Evolutionary conservation across 2,797 vertebrate species (phyloP).

Genomic region (Enteromius thamalakanensis): DNA sequence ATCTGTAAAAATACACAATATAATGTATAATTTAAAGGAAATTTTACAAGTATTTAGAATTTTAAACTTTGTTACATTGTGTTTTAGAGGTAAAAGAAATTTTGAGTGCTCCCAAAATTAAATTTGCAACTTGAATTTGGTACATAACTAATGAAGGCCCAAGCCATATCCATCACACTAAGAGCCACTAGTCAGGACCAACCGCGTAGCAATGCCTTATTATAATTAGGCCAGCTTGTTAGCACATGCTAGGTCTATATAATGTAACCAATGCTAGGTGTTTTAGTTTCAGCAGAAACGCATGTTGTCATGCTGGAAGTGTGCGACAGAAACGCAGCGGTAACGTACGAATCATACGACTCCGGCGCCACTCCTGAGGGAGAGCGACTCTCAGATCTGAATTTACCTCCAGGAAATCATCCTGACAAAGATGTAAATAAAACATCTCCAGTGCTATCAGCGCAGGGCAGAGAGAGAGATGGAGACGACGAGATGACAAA

Average conservation of each 20-base stretch:
- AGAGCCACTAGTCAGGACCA: not conserved
- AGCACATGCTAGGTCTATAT: not conserved
- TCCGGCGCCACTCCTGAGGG: conserved; percentile 39
- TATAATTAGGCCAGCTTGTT: not conserved
- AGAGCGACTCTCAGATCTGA: conserved; percentile 53
- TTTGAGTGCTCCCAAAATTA: not conserved
- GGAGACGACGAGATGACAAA: conserved; percentile 22
- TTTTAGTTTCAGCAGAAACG: not conserved
- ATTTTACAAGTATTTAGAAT: too few species aligned
- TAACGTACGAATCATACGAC: conserved; percentile 21
- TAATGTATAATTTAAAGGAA: too few species aligned
- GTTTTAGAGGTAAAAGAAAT: too few species aligned
- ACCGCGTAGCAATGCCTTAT: not conserved
- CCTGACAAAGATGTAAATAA: conserved; percentile 59
- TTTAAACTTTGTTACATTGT: too few species aligned
- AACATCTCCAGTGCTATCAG: conserved; percentile 58
- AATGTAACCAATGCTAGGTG: not conserved
- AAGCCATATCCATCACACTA: not conserved
- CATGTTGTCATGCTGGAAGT: not conserved
- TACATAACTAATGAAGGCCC: not conserved
- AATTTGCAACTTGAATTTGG: not conserved
- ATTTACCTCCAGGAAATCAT: conserved; percentile 59
- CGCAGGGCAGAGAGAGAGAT: not conserved
- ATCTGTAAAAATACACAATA: too few species aligned
- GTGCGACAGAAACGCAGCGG: conserved; percentile 8